Evolutionary conservation across 2,797 vertebrate genomes (phyloP).

Genomic region (Miichthys miiuy): DNA sequence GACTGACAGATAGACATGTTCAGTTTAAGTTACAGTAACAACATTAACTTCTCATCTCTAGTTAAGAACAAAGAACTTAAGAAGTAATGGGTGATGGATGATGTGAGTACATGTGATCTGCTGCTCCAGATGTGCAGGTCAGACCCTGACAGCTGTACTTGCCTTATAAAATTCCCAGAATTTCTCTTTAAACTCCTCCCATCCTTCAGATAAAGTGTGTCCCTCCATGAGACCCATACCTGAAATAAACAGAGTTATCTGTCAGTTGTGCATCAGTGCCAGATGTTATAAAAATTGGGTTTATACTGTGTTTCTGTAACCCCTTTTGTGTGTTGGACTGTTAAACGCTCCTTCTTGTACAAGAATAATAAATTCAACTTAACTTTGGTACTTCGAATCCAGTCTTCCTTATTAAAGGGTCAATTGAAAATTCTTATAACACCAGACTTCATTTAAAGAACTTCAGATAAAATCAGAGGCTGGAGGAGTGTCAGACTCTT

Average conservation of each 20-base stretch:
- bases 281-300: no score
- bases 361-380: no score
- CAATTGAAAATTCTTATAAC: no score
- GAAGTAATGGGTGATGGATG: neutral
- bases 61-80: neutral
- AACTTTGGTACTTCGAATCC: no score
- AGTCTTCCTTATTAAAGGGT: no score
- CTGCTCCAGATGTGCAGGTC: neutral
- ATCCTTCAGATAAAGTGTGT: conserved; percentile 82
- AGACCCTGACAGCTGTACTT: conserved; percentile 36
- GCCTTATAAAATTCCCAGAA: conserved; percentile 97
- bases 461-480: conserved; percentile 41
- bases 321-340: no score
- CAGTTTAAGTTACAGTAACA: neutral
- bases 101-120: neutral
- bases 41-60: neutral
- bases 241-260: conserved; percentile 70
- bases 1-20: neutral
- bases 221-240: conserved; percentile 91
- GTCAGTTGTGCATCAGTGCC: conserved; percentile 46
- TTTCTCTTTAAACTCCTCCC: conserved; percentile 88
- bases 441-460: conserved; percentile 1
- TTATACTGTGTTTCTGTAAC: no score
- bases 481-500: neutral
- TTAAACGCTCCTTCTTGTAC: no score